These are phyloP conservation scores for Charaxes varanes DNA, from an alignment of 1,140 invertebrate species.

Conservation along the genomic window DNA sequence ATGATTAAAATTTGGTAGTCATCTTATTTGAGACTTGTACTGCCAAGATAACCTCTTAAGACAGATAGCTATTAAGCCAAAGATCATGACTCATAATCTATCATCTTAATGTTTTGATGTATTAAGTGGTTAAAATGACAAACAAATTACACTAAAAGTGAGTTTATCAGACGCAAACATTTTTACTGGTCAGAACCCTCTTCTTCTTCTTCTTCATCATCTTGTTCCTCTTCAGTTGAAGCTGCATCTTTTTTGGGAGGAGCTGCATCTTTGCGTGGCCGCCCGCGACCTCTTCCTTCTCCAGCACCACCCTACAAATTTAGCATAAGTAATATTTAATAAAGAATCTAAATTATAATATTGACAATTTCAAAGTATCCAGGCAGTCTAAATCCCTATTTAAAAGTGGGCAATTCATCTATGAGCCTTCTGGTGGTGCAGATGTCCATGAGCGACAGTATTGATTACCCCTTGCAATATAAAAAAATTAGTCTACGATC, in stretches of 20 bases:
- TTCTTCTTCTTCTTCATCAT: constrained; percentile 70
- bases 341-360: background rate
- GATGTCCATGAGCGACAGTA: too few species aligned
- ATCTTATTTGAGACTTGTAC: constrained; percentile 59
- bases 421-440: too few species aligned
- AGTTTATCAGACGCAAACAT: constrained; percentile 40
- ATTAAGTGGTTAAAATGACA: constrained; percentile 59
- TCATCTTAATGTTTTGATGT: constrained; percentile 16
- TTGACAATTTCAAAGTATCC: too few species aligned
- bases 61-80: constrained; percentile 16
- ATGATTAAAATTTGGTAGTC: constrained; percentile 59
- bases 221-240: constrained; percentile 68
- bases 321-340: constrained; percentile 1
- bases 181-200: constrained; percentile 71
- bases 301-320: constrained; percentile 42
- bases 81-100: constrained; percentile 10
- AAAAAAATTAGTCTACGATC: too few species aligned
- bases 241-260: constrained; percentile 67
- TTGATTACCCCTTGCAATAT: too few species aligned
- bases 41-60: constrained; percentile 57
- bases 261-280: constrained; percentile 67
- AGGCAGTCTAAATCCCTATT: too few species aligned
- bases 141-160: constrained; percentile 68
- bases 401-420: too few species aligned
- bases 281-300: constrained; percentile 62